A percentile compares a stretch with the other conserved stretches of the same genome.
These are phyloP conservation scores for Triplophysa dalaica DNA, from an alignment of 2,113 vertebrate species.

Conservation along the genomic window DNA sequence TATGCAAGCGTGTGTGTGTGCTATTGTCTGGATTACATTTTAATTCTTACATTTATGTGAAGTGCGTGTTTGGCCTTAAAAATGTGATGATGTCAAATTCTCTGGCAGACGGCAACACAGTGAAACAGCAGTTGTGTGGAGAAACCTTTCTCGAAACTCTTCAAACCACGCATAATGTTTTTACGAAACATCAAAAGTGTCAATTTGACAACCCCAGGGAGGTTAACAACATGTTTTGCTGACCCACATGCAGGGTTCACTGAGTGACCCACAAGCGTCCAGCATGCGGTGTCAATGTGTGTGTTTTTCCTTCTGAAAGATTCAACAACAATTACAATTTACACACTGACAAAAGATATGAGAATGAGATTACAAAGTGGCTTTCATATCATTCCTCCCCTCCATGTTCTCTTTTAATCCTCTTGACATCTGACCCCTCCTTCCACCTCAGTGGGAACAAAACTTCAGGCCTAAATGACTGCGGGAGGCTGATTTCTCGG, in stretches of 20 bases:
- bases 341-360: too few relatives aligned
- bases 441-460: neutral
- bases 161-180: neutral
- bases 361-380: neutral
- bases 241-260: neutral
- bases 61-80: slow-evolving; percentile 45
- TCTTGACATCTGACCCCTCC: slow-evolving; percentile 20
- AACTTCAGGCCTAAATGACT: slow-evolving; percentile 13
- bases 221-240: slow-evolving; percentile 17
- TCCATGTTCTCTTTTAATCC: slow-evolving; percentile 11
- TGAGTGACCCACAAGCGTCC: neutral
- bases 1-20: slow-evolving; percentile 37
- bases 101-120: slow-evolving; percentile 23
- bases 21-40: slow-evolving; percentile 43
- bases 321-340: neutral
- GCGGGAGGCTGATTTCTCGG: neutral
- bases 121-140: slow-evolving; percentile 27
- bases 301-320: slow-evolving; percentile 1
- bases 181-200: neutral
- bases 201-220: neutral
- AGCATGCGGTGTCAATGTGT: neutral
- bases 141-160: neutral
- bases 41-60: slow-evolving; percentile 41
- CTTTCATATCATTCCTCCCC: neutral
- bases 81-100: slow-evolving; percentile 46